Conservation (phyloP, 2,797 vertebrate genomes). For the Mormyrops boulengeri region DNA sequence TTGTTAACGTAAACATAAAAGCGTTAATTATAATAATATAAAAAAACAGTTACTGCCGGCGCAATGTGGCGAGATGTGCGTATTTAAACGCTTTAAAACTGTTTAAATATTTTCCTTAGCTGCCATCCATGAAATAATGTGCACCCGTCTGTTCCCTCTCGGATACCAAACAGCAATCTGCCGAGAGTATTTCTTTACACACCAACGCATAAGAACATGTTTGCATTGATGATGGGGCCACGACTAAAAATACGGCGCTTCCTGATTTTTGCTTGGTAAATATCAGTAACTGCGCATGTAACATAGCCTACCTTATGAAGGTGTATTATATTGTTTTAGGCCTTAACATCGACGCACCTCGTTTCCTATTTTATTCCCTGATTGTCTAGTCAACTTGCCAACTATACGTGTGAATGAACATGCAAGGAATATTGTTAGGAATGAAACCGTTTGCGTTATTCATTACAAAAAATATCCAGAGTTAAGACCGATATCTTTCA, state of each 20-base stretch:
- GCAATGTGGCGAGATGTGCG: not conserved
- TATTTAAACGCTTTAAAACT: constrained; percentile 11
- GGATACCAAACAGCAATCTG: not conserved
- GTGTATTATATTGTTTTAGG: not conserved
- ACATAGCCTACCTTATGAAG: not conserved
- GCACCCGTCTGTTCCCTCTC: not conserved
- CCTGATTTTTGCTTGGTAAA: not conserved
- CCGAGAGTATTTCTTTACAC: constrained; percentile 1
- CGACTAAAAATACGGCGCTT: not conserved
- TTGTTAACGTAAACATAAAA: not conserved
- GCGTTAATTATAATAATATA: not conserved
- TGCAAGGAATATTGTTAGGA: not conserved
- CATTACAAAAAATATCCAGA: not conserved
- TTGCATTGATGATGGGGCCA: not conserved
- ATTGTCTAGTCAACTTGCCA: not conserved
- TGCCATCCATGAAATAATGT: not conserved
- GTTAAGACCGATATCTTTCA: not conserved
- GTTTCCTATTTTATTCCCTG: not conserved
- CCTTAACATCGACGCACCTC: not conserved
- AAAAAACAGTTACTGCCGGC: not conserved
- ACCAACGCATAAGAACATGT: not conserved
- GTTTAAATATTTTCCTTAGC: constrained; percentile 12
- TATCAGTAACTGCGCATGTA: not conserved
- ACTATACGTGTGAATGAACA: not conserved
- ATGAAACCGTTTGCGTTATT: not conserved